phyloP scores from a whole-genome alignment of 2,797 vertebrate genomes.

The Neosilurus mollespiculum region DNA sequence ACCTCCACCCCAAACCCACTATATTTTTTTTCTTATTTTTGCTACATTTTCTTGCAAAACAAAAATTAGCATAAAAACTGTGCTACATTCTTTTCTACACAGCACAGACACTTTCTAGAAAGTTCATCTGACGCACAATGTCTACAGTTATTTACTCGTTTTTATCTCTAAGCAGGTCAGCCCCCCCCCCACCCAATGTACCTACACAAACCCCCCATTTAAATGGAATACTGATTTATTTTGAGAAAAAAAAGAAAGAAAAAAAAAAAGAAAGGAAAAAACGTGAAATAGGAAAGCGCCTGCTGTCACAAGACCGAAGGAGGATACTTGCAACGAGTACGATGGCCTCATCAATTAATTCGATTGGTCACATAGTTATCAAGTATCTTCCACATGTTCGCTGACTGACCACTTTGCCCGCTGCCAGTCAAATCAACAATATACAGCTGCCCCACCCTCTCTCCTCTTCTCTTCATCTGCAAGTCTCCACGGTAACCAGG shows the following conservation, averaged over 20 bases:
- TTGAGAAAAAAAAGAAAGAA: conserved; percentile 70
- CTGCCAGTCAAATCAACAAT: conserved; percentile 59
- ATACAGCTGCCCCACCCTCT: conserved; percentile 74
- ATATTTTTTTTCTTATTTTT: background rate
- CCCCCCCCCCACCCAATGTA: conserved; percentile 46
- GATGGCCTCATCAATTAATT: conserved; percentile 78
- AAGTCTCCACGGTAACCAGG: conserved; percentile 62
- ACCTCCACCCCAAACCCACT: too few species aligned
- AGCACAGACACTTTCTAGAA: conserved; percentile 52
- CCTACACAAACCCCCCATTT: conserved; percentile 45
- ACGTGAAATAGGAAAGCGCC: conserved; percentile 47
- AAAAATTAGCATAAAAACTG: conserved; percentile 43
- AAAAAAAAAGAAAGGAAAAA: conserved; percentile 58
- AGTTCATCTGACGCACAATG: conserved; percentile 45
- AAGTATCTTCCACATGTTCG: conserved; percentile 91
- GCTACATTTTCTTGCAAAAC: conserved; percentile 53
- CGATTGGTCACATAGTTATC: conserved; percentile 93
- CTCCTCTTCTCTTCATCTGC: conserved; percentile 59
- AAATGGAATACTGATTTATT: conserved; percentile 75
- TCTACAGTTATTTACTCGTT: background rate
- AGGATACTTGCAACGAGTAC: conserved; percentile 67
- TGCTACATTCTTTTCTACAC: conserved; percentile 50
- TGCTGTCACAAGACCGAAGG: conserved; percentile 62
- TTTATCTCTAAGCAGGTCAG: conserved; percentile 35
- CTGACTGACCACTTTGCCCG: conserved; percentile 58